Conservation (phyloP, 2,113 vertebrate species). For the Urocitellus parryii region DNA sequence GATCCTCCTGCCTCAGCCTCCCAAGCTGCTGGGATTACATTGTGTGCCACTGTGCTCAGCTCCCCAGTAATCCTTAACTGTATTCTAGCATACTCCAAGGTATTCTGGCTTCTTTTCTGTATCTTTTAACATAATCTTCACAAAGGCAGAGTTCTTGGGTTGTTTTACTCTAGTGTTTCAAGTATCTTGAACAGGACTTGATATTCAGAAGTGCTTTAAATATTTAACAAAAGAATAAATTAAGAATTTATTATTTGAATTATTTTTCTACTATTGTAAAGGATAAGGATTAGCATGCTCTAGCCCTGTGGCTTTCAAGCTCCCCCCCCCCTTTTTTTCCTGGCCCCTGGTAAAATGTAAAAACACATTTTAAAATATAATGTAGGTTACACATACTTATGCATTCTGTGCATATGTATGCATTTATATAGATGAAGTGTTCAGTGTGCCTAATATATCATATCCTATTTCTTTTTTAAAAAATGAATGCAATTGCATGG, state of each 20-base stretch:
- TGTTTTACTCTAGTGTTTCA: background rate
- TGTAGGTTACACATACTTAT: background rate
- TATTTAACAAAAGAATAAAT: constrained; percentile 25
- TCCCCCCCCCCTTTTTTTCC: background rate
- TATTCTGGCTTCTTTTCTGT: background rate
- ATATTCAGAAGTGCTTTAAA: background rate
- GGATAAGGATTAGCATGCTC: background rate
- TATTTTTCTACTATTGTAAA: background rate
- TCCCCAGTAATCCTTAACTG: background rate
- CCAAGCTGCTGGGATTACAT: too few species aligned
- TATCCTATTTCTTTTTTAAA: background rate
- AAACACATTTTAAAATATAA: constrained; percentile 38
- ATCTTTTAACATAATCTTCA: background rate
- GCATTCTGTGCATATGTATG: background rate
- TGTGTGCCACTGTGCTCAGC: too few species aligned
- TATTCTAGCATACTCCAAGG: background rate
- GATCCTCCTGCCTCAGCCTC: too few species aligned
- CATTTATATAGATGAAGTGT: constrained; percentile 1
- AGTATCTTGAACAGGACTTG: background rate
- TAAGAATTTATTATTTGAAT: background rate
- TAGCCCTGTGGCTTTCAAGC: background rate
- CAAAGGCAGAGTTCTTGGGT: background rate
- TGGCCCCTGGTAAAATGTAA: background rate
- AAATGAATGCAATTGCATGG: background rate
- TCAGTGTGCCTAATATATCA: background rate